Evolutionary conservation across 2,113 vertebrate species (phyloP).

Genomic region (Athene noctua): DNA sequence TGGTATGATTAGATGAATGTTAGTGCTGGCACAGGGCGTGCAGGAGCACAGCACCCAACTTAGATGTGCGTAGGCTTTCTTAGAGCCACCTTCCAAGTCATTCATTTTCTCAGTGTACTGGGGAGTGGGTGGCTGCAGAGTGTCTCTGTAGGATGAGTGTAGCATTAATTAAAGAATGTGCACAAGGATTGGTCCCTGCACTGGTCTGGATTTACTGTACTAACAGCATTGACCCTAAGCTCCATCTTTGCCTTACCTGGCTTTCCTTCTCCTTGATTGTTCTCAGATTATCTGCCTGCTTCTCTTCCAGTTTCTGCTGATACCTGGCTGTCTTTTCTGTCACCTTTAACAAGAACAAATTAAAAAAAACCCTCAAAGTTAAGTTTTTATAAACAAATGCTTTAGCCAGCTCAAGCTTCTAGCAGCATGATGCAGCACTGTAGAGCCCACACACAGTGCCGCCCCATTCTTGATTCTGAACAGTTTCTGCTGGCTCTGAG

Average conservation of each 20-base stretch:
- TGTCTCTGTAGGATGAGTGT: background rate
- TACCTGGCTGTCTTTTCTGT: conserved; percentile 71
- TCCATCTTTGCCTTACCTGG: conserved; percentile 74
- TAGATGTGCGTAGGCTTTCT: background rate
- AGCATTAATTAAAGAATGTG: background rate
- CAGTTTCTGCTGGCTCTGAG: background rate
- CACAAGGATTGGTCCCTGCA: background rate
- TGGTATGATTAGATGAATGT: background rate
- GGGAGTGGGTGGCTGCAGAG: rapidly evolving
- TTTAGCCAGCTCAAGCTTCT: background rate
- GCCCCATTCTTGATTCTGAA: background rate
- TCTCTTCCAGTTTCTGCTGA: conserved; percentile 85
- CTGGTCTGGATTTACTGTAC: background rate
- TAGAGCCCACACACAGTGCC: background rate
- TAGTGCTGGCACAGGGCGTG: background rate
- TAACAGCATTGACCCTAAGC: background rate
- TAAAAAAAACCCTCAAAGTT: background rate
- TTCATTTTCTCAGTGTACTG: background rate
- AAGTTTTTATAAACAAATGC: background rate
- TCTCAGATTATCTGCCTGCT: conserved; percentile 83
- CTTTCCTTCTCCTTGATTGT: conserved; percentile 81
- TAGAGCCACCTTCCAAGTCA: background rate
- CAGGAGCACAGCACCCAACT: background rate
- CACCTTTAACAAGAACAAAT: conserved; percentile 67
- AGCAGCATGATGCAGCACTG: background rate